A percentile compares a stretch with the other conserved stretches of the same genome.
phyloP scores from a whole-genome alignment of 2,888 invertebrate genomes.

The Ochropleura plecta region DNA sequence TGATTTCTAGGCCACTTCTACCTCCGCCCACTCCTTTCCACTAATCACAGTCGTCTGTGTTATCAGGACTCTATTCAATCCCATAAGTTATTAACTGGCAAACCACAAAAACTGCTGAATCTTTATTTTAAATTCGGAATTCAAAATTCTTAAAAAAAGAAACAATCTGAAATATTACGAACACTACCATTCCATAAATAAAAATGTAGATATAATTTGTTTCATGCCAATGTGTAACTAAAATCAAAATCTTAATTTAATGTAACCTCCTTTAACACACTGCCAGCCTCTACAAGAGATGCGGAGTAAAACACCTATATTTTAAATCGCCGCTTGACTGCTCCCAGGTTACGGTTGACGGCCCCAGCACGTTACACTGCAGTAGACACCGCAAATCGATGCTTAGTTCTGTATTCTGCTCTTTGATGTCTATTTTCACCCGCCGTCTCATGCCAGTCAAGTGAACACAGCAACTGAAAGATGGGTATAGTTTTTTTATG shows the following conservation, averaged over 20 bases:
- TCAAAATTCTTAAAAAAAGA: not conserved
- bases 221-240: no score
- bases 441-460: constrained; percentile 43
- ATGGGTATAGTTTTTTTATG: constrained; percentile 11
- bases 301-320: constrained; percentile 25
- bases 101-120: not conserved
- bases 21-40: no score
- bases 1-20: no score
- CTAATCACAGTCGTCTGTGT: not conserved
- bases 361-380: constrained; percentile 46
- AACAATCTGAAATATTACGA: not conserved
- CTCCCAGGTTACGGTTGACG: constrained; percentile 29
- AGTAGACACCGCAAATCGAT: constrained; percentile 59
- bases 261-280: no score
- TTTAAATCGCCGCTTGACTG: constrained; percentile 35
- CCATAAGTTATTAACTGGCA: not conserved
- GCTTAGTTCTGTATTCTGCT: constrained; percentile 32
- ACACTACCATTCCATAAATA: not conserved
- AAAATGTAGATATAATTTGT: no score
- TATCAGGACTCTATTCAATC: not conserved
- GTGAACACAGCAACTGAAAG: constrained; percentile 35
- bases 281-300: not conserved
- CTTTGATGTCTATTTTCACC: constrained; percentile 62
- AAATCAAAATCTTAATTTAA: no score
- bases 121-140: not conserved